Evolutionary conservation across 2,888 invertebrate genomes (phyloP), one percentile per base, ranked within the genome.

Genomic region (Schrankia costaestrigalis): DNA sequence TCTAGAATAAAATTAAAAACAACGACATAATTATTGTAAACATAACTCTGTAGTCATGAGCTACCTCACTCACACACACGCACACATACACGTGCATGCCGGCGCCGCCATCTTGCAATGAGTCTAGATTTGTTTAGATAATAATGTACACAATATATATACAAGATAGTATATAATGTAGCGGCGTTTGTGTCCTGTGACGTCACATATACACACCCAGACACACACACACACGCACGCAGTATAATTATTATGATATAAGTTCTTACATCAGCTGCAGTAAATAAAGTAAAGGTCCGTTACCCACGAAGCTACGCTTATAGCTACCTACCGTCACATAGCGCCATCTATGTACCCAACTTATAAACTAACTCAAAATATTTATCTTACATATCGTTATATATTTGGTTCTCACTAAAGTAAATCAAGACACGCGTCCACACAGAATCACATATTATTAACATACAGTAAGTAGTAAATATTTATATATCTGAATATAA

Each of bases 401-500:
- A 76, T 78, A 80, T 81, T 81, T 81, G 82, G 82, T 81, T 78
- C 76, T 78, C 79, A 77, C 74, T 75, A 71, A 69, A 63, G 41
- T 63, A 69, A 66, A 56, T 42, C 28, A 48, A 52, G 41, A 44
- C 54, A 52, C 56, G 48, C 55, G 52, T 54, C 56, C 61, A 58
- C 66, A 50, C 59, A 22, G 41, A 46, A 56, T 56, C 59, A 63
- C 63, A 66, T 58, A 56, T 57, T n/a, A n/a, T n/a, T n/a, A n/a
- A n/a, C n/a, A 56, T 57, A 59, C 51, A 52, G 26, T 41, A 39
- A 52, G 56, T 41, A 40, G 50, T 40, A 39, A 50, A 41, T 47
- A 40, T 46, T n/a, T 21, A 21, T 21, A 21, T 6, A 21, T 24
- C 23, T 46, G 24, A 46, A 28, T 43, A 47, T 37, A 46, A 41